Evolutionary conservation across 2,113 vertebrate genomes (phyloP).

Genomic region (Mesocricetus auratus): DNA sequence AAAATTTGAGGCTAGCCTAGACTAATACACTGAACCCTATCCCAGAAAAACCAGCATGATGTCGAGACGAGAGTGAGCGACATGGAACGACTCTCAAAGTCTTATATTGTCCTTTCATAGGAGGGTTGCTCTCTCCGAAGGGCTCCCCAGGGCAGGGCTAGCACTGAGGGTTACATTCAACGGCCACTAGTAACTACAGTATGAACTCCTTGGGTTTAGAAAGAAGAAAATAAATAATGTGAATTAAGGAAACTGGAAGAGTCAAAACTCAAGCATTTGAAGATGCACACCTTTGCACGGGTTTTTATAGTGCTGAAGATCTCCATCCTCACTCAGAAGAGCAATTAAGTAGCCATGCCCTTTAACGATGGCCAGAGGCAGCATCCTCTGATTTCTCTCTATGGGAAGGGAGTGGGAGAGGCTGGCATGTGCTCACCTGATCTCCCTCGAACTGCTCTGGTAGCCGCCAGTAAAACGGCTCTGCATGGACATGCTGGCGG

Average conservation of each 20-base stretch:
- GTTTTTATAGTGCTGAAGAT: neutral
- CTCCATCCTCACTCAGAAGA: neutral
- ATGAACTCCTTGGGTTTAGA: neutral
- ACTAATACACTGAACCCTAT: neutral
- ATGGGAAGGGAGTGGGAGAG: fast-evolving
- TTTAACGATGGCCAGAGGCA: neutral
- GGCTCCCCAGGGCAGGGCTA: neutral
- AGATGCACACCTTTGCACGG: neutral
- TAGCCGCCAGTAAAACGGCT: conserved; percentile 94
- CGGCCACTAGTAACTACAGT: neutral
- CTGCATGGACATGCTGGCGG: conserved; percentile 82
- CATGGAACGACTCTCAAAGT: neutral
- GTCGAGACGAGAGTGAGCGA: neutral
- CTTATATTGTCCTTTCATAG: neutral
- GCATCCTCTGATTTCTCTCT: neutral
- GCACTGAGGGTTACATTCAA: neutral
- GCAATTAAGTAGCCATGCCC: neutral
- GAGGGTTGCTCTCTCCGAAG: neutral
- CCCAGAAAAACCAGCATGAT: neutral
- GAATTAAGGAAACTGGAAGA: neutral
- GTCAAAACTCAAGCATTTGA: neutral
- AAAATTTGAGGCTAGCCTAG: neutral
- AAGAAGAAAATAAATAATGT: neutral
- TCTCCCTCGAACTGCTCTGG: conserved; percentile 90
- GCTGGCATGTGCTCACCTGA: conserved; percentile 86